Evolutionary conservation across 2,888 invertebrate species (phyloP).

Genomic region (Drosophila nigritarsus): DNA sequence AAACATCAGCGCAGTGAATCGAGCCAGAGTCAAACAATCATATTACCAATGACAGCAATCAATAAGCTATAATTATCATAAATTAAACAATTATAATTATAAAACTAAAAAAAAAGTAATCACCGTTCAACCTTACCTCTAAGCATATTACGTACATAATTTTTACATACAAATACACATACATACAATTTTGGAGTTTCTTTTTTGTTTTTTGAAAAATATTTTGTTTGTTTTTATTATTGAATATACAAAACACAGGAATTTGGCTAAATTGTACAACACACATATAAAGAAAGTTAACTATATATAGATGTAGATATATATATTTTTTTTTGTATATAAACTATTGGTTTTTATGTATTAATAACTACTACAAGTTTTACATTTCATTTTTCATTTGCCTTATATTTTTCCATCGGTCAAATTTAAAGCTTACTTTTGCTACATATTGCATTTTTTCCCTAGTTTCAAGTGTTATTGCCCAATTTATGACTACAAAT

Average conservation of each 20-base stretch:
- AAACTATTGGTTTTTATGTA: slow-evolving; percentile 54
- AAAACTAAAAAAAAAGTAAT: slow-evolving; percentile 18
- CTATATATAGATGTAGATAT: slow-evolving; percentile 44
- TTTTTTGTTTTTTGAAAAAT: slow-evolving; percentile 58
- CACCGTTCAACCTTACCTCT: slow-evolving; percentile 63
- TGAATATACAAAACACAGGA: slow-evolving; percentile 75
- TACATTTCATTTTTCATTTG: slow-evolving; percentile 59
- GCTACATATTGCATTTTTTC: slow-evolving; percentile 68
- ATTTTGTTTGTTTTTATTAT: slow-evolving; percentile 58
- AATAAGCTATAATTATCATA: slow-evolving; percentile 12
- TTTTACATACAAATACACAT: slow-evolving; percentile 58
- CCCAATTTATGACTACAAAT: slow-evolving; percentile 40
- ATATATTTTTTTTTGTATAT: slow-evolving; percentile 41
- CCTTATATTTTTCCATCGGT: slow-evolving; percentile 14
- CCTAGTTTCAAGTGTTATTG: slow-evolving; percentile 61
- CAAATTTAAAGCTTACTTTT: slow-evolving; percentile 70
- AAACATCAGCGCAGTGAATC: slow-evolving; percentile 40
- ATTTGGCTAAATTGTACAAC: slow-evolving; percentile 78
- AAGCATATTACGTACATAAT: slow-evolving; percentile 53
- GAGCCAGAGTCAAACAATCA: slow-evolving; percentile 45
- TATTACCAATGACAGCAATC: slow-evolving; percentile 37
- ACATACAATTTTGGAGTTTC: slow-evolving; percentile 51
- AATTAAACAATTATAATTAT: slow-evolving; percentile 13
- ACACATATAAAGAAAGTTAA: slow-evolving; percentile 66
- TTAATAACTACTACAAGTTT: slow-evolving; percentile 63